Percentiles rank a stretch among this genome's conserved stretches.
These are phyloP conservation scores for Malacoctenus gilli DNA, from an alignment of 2,797 vertebrate genomes.

Conservation along the genomic window DNA sequence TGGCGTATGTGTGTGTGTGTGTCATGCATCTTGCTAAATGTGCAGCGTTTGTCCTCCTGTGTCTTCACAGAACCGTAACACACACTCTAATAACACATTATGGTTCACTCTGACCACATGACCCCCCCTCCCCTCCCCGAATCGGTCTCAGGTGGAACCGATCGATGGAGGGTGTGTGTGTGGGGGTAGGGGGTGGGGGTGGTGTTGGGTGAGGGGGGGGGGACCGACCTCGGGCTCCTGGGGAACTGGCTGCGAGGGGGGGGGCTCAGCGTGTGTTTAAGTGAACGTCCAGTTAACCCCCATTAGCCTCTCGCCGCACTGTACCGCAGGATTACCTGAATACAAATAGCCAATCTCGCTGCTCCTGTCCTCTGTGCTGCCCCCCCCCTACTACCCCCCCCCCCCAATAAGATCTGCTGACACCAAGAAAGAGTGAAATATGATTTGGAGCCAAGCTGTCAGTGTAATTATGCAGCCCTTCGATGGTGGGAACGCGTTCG, in stretches of 20 bases:
- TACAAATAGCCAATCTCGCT: constrained; percentile 60
- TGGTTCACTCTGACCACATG: too few relatives aligned
- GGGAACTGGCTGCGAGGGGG: constrained; percentile 29
- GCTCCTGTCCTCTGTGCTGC: constrained; percentile 29
- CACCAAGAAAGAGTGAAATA: constrained; percentile 41
- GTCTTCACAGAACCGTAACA: constrained; percentile 3
- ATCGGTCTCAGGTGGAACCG: constrained; percentile 32
- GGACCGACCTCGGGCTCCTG: constrained; percentile 38
- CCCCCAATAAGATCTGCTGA: constrained; percentile 57
- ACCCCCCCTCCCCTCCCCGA: rapidly evolving
- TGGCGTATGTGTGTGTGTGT: neutral
- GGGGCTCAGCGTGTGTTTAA: constrained; percentile 52
- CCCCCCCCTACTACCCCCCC: constrained; percentile 33
- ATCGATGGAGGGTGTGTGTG: constrained; percentile 38
- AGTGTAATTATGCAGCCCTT: constrained; percentile 66
- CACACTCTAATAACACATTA: constrained; percentile 8
- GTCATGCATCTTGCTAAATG: too few relatives aligned
- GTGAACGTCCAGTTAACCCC: constrained; percentile 74
- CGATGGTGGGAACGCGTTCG: constrained; percentile 62
- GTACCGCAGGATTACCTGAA: constrained; percentile 69
- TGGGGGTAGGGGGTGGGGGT: constrained; percentile 30
- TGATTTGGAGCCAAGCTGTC: constrained; percentile 57
- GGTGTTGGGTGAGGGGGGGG: constrained; percentile 27
- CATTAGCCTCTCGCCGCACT: constrained; percentile 70
- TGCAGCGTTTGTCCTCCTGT: neutral